phyloP scores from a whole-genome alignment of 2,797 vertebrate genomes.

The Argya squamiceps region DNA sequence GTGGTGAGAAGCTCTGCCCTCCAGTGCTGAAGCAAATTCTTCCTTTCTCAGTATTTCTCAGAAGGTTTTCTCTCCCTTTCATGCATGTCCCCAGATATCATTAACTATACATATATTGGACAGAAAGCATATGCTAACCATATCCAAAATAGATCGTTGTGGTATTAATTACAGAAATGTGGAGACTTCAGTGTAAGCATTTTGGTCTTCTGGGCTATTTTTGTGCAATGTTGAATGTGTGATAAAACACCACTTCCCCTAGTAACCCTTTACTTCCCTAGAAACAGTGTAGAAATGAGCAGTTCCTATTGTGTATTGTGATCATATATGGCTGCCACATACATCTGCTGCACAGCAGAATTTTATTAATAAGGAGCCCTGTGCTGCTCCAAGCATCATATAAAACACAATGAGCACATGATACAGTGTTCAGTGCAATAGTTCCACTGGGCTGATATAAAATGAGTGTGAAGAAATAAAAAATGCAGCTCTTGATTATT shows the following conservation, averaged over 20 bases:
- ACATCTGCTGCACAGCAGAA: slow-evolving; percentile 4
- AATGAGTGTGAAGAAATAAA: neutral
- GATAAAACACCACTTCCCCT: slow-evolving; percentile 61
- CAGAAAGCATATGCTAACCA: neutral
- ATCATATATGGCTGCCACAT: slow-evolving; percentile 1
- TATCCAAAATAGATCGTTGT: slow-evolving; percentile 29
- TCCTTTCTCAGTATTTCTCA: slow-evolving; percentile 3
- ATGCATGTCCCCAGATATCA: neutral
- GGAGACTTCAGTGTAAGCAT: neutral
- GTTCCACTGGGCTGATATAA: neutral
- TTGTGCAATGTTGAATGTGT: slow-evolving; percentile 49
- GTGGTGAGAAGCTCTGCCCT: neutral
- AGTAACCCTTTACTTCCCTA: slow-evolving; percentile 67
- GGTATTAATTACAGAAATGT: neutral
- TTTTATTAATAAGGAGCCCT: neutral
- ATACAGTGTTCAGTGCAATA: neutral
- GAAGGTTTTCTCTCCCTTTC: neutral
- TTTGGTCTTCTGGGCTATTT: slow-evolving; percentile 49
- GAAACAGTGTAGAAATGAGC: slow-evolving; percentile 59
- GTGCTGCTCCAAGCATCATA: neutral
- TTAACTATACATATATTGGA: neutral
- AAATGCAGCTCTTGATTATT: neutral
- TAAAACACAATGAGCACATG: neutral
- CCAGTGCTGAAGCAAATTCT: neutral
- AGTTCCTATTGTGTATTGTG: slow-evolving; percentile 31